Base-by-base conservation (phyloP, 2,888 invertebrate genomes). In the Drosophila dives region DNA sequence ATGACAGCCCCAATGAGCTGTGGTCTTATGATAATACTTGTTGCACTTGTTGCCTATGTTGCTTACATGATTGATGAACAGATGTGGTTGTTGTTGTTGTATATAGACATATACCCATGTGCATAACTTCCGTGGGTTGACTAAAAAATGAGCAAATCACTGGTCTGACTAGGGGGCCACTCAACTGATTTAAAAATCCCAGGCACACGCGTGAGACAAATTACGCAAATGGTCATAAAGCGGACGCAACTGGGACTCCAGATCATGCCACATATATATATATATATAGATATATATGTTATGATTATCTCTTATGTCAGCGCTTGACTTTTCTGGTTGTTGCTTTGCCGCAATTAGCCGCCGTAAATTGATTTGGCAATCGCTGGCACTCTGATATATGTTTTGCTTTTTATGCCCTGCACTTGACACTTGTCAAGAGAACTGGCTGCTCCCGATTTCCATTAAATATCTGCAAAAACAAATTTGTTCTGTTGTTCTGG, bases 201-300 rank as follows among this genome's bases (percentile, higher is more conserved):
- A 69, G 65, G 42, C 53, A 56, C 58, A 68, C 64, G 68, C 70
- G 72, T 72, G 15, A 72, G 80, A 83, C 83, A 83, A 83, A 83
- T 83, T 79, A 77, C 65, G 38, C 40, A 64, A 64, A 58, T 64
- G 64, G 34, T 33, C 62, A 60, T 34, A 20, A 55, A 38, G 55
- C 38, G 59, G 34, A 42, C 42, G 42, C 65, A 42, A 56, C 29
- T 32, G 42, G 34, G 51, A 20, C 15, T 34, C n/a, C 32, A 40
- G 66, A 54, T 55, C 53, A 23, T 54, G 8, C 66, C 34, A 36
- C 45, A 32, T 23, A 23, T 4, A 62, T 8, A 6, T 10, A 33
- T 0, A 36, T 23, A 12, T 0, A 6, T 15, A 11, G n/a, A 38
- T 20, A 10, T 32, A 20, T 23, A 48, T 62, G 20, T 64, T 56